Conservation (phyloP, 2,797 vertebrate genomes). For the Onychomys leucogaster region DNA sequence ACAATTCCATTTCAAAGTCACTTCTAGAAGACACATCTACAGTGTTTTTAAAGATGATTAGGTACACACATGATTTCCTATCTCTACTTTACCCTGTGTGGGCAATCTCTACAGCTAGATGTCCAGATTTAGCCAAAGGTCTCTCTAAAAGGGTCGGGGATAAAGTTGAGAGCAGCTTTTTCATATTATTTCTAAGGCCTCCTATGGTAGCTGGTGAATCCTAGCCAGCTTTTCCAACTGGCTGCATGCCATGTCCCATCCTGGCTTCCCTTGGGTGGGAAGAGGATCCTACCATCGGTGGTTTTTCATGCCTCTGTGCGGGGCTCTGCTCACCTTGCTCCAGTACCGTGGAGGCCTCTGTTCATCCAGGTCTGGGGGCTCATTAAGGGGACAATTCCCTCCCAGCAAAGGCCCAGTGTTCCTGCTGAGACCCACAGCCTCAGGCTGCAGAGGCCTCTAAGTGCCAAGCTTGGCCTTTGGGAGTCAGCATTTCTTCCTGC, state of each 20-base stretch:
- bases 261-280: too few species aligned
- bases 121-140: background rate
- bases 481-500: too few species aligned
- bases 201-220: slow-evolving; percentile 28
- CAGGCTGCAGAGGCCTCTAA: too few species aligned
- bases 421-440: too few species aligned
- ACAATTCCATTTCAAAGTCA: slow-evolving; percentile 37
- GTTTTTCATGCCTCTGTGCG: too few species aligned
- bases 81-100: slow-evolving; percentile 50
- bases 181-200: slow-evolving; percentile 73
- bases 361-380: background rate
- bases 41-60: background rate
- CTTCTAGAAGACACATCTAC: slow-evolving; percentile 38
- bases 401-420: background rate
- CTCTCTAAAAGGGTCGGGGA: slow-evolving; percentile 45
- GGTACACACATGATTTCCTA: background rate
- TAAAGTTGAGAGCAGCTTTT: slow-evolving; percentile 73
- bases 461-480: too few species aligned
- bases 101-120: slow-evolving; percentile 40
- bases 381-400: background rate
- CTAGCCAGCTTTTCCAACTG: background rate
- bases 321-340: slow-evolving; percentile 37
- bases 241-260: background rate
- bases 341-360: too few species aligned
- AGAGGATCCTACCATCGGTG: too few species aligned